These are phyloP conservation scores for Poecile atricapillus DNA, from an alignment of 2,113 vertebrate species.

Conservation along the genomic window DNA sequence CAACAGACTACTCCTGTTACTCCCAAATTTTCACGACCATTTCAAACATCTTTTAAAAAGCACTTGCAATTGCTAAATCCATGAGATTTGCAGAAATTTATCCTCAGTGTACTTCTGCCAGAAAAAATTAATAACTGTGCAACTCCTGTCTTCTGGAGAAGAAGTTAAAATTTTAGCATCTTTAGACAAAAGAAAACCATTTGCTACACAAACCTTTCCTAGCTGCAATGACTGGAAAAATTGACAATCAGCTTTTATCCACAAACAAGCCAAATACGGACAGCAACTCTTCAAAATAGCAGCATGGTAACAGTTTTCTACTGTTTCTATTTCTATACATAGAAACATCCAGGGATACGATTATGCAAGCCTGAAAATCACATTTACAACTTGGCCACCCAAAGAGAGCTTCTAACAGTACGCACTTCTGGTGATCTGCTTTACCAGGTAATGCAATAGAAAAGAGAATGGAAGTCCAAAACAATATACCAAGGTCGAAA, in stretches of 20 bases:
- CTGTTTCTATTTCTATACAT: not conserved
- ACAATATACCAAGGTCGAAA: not conserved
- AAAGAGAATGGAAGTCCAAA: not conserved
- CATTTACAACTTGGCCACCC: not conserved
- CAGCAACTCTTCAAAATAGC: not conserved
- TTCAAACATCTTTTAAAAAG: not conserved
- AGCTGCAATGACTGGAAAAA: not conserved
- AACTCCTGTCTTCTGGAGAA: not conserved
- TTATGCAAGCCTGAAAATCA: not conserved
- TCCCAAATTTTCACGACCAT: not conserved
- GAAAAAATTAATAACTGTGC: not conserved
- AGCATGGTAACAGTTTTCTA: not conserved
- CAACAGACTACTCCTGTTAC: not conserved
- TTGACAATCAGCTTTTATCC: not conserved
- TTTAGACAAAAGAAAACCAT: not conserved
- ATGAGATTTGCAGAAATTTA: not conserved
- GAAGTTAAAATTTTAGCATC: not conserved
- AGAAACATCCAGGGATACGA: not conserved
- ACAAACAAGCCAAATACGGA: not conserved
- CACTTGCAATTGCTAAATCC: not conserved
- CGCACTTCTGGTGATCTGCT: not conserved
- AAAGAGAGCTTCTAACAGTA: not conserved
- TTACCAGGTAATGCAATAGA: not conserved
- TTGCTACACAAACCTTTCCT: not conserved
- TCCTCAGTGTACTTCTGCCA: not conserved